phyloP scores from a whole-genome alignment of 2,113 vertebrate species.

The Gulo gulo region DNA sequence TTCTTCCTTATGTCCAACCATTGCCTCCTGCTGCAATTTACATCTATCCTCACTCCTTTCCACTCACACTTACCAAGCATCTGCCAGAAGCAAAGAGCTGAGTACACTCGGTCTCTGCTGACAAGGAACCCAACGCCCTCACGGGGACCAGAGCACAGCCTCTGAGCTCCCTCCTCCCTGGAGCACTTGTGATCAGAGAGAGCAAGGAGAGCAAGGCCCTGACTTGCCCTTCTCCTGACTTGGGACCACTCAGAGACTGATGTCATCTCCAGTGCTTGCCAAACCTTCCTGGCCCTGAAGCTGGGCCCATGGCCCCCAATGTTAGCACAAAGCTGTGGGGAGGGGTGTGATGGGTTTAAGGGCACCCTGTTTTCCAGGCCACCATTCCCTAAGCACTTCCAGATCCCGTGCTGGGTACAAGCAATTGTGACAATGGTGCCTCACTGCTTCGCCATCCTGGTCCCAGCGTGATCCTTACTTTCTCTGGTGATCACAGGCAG shows the following conservation, averaged over 20 bases:
- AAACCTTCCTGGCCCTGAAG: not conserved
- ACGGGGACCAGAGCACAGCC: not conserved
- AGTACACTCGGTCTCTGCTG: not conserved
- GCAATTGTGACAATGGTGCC: accelerated
- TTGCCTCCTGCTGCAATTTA: not conserved
- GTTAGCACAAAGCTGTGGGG: not conserved
- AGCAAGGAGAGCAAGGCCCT: not conserved
- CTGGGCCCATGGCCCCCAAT: accelerated
- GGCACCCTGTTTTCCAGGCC: not conserved
- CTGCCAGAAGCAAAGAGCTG: not conserved
- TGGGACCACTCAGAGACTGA: not conserved
- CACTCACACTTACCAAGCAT: not conserved
- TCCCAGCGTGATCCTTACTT: accelerated
- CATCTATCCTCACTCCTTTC: too few species aligned
- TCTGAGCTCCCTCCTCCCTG: not conserved
- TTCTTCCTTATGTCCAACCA: not conserved
- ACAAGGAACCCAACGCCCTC: not conserved
- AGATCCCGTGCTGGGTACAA: not conserved
- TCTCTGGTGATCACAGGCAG: not conserved
- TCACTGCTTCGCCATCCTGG: not conserved
- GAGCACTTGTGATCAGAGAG: not conserved
- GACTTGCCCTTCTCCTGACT: not conserved
- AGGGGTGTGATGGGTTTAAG: not conserved
- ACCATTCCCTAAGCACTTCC: not conserved
- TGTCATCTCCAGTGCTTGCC: not conserved